These are phyloP conservation scores for Mus caroli DNA, from an alignment of 2,797 vertebrate species.

Conservation along the genomic window DNA sequence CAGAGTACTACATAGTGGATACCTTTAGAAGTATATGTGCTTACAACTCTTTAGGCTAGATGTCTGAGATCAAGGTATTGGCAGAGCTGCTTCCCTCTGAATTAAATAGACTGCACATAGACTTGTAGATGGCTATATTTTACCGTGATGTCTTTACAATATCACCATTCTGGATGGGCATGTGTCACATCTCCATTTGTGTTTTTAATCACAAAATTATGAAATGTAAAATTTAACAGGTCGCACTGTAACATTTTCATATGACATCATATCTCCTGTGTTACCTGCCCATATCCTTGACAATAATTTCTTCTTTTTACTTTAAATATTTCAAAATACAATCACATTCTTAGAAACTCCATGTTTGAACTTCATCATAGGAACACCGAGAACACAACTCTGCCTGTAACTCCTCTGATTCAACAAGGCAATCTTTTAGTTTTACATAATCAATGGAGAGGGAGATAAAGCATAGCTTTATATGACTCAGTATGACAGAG, in stretches of 20 bases:
- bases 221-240: not conserved
- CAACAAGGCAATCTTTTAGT: not conserved
- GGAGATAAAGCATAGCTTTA: not conserved
- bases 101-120: not conserved
- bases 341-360: constrained; percentile 1
- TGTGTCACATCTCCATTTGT: not conserved
- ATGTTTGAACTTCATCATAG: not conserved
- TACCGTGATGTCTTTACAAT: not conserved
- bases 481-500: not conserved
- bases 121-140: not conserved
- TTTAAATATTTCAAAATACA: not conserved
- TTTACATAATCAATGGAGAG: not conserved
- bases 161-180: not conserved
- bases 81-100: not conserved
- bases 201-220: not conserved
- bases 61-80: not conserved
- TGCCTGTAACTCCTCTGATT: not conserved
- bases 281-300: not conserved
- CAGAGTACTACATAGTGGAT: not conserved
- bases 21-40: not conserved
- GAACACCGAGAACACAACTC: not conserved
- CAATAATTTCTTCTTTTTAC: not conserved
- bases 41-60: constrained; percentile 32
- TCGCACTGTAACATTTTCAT: not conserved
- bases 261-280: not conserved